These are phyloP conservation scores for Cyprinodon diabolis DNA, from an alignment of 2,797 vertebrate genomes.

Conservation along the genomic window DNA sequence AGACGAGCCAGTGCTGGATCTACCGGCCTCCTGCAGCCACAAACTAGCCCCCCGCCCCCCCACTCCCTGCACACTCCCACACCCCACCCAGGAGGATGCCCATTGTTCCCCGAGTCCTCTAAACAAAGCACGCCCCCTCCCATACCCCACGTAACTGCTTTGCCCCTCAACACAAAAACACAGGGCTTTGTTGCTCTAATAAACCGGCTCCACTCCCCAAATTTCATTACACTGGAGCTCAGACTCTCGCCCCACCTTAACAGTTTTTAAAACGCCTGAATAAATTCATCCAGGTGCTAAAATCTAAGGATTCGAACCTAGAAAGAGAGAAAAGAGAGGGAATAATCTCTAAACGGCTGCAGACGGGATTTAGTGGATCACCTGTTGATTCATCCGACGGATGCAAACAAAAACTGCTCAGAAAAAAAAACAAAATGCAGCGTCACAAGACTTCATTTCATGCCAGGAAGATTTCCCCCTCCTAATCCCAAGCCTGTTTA, in stretches of 20 bases:
- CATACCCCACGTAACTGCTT: slow-evolving; percentile 30
- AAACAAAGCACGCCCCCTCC: slow-evolving; percentile 73
- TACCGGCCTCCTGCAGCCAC: slow-evolving; percentile 61
- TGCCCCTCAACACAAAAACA: slow-evolving; percentile 23
- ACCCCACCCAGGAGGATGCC: slow-evolving; percentile 72
- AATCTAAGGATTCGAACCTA: not conserved
- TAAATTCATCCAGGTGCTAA: not conserved
- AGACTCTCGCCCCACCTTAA: slow-evolving; percentile 20
- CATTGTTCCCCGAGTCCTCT: slow-evolving; percentile 75
- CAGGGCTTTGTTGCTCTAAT: slow-evolving; percentile 64
- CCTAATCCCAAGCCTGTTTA: slow-evolving; percentile 40
- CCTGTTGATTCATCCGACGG: slow-evolving; percentile 63
- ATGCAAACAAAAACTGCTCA: not conserved
- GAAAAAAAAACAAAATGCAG: slow-evolving; percentile 14
- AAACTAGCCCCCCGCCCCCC: slow-evolving; percentile 23
- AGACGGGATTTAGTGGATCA: slow-evolving; percentile 28
- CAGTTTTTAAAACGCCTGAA: slow-evolving; percentile 4
- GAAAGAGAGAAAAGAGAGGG: no score
- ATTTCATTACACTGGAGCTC: slow-evolving; percentile 74
- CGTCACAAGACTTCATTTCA: slow-evolving; percentile 40
- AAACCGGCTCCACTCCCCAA: slow-evolving; percentile 68
- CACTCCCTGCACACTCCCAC: slow-evolving; percentile 35
- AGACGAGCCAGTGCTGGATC: slow-evolving; percentile 66
- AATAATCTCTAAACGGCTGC: not conserved
- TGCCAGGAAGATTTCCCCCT: slow-evolving; percentile 40